A percentile compares a stretch with the other conserved stretches of the same genome.
Evolutionary conservation across 2,797 vertebrate genomes (phyloP).

Genomic region (Danio tinwini): DNA sequence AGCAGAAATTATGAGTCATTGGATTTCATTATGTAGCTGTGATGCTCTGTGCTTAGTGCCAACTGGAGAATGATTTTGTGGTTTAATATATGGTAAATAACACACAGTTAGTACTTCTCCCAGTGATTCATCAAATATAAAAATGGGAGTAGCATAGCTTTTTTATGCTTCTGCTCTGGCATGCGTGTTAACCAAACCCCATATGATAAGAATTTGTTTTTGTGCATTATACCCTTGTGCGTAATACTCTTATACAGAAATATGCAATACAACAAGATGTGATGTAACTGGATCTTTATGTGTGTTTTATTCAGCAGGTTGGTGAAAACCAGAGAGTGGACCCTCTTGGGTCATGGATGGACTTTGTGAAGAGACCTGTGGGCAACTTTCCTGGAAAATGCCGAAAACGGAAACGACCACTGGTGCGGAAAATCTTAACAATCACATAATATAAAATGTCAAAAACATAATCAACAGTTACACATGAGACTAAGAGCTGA

Average conservation of each 20-base stretch:
- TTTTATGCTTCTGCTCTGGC: not conserved
- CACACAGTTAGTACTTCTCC: constrained; percentile 55
- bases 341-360: constrained; percentile 91
- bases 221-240: not conserved
- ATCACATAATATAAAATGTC: constrained; percentile 26
- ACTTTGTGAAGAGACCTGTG: constrained; percentile 89
- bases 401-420: constrained; percentile 86
- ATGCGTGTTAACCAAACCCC: not conserved
- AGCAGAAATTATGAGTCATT: constrained; percentile 71
- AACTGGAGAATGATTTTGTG: constrained; percentile 57
- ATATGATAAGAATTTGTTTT: not conserved
- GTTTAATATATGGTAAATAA: constrained; percentile 63
- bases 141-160: constrained; percentile 40
- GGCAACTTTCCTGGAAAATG: constrained; percentile 83
- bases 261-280: constrained; percentile 23
- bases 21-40: constrained; percentile 61
- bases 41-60: constrained; percentile 58
- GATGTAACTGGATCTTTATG: not conserved
- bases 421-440: constrained; percentile 74
- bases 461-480: constrained; percentile 1
- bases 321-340: constrained; percentile 85
- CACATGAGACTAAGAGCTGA: not conserved
- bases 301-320: constrained; percentile 69
- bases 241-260: not conserved
- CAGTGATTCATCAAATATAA: constrained; percentile 48